Percentiles rank a stretch among this genome's conserved stretches.
Evolutionary conservation across 2,797 vertebrate species (phyloP).

Genomic region (Chelidonichthys spinosus): DNA sequence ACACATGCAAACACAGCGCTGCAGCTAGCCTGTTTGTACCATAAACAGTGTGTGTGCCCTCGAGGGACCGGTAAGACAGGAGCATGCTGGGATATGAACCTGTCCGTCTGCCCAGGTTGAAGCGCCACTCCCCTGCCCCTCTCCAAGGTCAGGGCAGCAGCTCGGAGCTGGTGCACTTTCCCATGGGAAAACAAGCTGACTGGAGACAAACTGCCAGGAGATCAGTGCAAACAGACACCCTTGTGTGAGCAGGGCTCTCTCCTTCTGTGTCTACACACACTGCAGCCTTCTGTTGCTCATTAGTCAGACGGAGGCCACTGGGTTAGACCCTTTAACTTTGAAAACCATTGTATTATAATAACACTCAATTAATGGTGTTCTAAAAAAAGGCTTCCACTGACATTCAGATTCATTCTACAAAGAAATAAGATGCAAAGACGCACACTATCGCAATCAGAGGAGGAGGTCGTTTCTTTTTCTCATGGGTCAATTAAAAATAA

Average conservation of each 20-base stretch:
- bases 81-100: slow-evolving; percentile 47
- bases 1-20: neutral
- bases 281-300: slow-evolving; percentile 29
- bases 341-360: slow-evolving; percentile 24
- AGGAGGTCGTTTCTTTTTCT: slow-evolving; percentile 1
- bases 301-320: slow-evolving; percentile 31
- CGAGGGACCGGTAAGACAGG: slow-evolving; percentile 14
- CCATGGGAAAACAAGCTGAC: slow-evolving; percentile 66
- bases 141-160: slow-evolving; percentile 57
- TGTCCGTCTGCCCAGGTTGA: slow-evolving; percentile 64
- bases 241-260: slow-evolving; percentile 50
- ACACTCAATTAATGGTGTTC: neutral
- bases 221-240: slow-evolving; percentile 71
- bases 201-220: slow-evolving; percentile 70
- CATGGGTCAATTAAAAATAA: neutral
- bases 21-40: neutral
- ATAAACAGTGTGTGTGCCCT: slow-evolving; percentile 9
- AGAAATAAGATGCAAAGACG: neutral
- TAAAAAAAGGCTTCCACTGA: neutral
- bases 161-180: slow-evolving; percentile 41
- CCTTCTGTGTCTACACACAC: slow-evolving; percentile 35
- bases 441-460: neutral
- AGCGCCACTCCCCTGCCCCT: slow-evolving; percentile 24
- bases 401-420: neutral
- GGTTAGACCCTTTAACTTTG: slow-evolving; percentile 1